Conservation (phyloP, 2,888 invertebrate species). For the Campopleginae sp. region DNA sequence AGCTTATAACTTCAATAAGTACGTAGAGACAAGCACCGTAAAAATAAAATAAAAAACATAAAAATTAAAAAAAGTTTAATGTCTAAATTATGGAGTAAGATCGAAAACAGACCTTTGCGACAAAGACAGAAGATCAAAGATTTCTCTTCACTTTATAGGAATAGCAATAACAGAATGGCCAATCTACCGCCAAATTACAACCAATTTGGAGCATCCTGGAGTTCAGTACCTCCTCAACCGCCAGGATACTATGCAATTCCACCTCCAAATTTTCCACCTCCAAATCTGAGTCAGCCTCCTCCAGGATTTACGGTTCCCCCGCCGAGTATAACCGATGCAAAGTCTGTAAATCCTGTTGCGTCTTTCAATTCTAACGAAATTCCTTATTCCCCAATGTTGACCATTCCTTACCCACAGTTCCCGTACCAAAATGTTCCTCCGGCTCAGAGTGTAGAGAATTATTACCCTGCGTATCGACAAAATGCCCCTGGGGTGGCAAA, state of each 20-base stretch:
- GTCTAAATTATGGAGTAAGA: not conserved
- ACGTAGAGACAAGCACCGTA: not conserved
- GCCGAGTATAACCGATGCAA: slow-evolving; percentile 66
- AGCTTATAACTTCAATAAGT: not conserved
- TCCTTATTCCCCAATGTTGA: slow-evolving; percentile 67
- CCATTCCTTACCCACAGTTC: slow-evolving; percentile 70
- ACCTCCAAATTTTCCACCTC: slow-evolving; percentile 76
- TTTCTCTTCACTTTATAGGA: not conserved
- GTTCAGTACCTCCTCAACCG: slow-evolving; percentile 66
- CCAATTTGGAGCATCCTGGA: slow-evolving; percentile 73
- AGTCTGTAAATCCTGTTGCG: slow-evolving; percentile 65
- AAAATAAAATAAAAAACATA: not conserved
- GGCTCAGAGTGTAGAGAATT: slow-evolving; percentile 64
- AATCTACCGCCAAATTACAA: slow-evolving; percentile 69
- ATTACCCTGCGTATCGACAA: slow-evolving; percentile 69
- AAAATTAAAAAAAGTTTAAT: not conserved
- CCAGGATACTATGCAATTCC: slow-evolving; percentile 73
- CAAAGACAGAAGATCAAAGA: not conserved
- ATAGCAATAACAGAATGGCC: slow-evolving; percentile 70
- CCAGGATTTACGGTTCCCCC: slow-evolving; percentile 71
- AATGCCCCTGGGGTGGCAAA: slow-evolving; percentile 63
- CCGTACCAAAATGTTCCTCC: slow-evolving; percentile 68
- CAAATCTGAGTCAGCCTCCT: slow-evolving; percentile 72
- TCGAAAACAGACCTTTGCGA: not conserved
- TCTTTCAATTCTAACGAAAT: slow-evolving; percentile 68